These are phyloP conservation scores for Acanthis flammea DNA, from an alignment of 2,797 vertebrate genomes.

Conservation along the genomic window DNA sequence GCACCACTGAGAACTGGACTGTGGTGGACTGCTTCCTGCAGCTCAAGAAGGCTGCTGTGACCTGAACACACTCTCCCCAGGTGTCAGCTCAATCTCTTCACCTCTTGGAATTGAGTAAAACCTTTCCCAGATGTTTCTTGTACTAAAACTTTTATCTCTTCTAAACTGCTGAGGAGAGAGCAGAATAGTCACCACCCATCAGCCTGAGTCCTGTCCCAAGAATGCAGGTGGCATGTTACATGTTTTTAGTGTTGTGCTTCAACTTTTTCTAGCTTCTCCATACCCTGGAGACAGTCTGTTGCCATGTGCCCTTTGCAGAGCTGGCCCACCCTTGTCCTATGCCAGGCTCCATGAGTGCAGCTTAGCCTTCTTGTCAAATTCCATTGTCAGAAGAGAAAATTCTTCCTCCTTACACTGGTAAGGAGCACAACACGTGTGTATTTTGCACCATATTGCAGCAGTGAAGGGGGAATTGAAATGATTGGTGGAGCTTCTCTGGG, in stretches of 20 bases:
- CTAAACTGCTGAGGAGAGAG: not conserved
- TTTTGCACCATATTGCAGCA: not conserved
- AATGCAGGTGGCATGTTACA: not conserved
- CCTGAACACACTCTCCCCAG: not conserved
- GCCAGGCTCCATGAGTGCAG: not conserved
- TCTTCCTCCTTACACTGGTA: not conserved
- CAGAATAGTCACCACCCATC: not conserved
- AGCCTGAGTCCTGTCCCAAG: not conserved
- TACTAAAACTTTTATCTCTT: not conserved
- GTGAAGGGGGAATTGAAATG: not conserved
- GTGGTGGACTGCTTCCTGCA: not conserved
- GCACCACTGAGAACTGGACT: not conserved
- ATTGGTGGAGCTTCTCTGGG: not conserved
- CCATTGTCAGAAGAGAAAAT: not conserved
- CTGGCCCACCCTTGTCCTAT: accelerated
- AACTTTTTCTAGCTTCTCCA: not conserved
- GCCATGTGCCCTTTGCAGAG: accelerated
- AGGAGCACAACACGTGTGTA: accelerated
- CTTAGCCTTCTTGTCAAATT: not conserved
- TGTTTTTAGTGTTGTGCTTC: not conserved
- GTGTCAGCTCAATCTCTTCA: not conserved
- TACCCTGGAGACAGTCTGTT: too few species aligned
- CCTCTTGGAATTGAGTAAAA: not conserved
- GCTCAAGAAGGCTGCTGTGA: not conserved
- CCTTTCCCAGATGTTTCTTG: not conserved